A percentile compares a stretch with the other conserved stretches of the same genome.
Conservation (phyloP, 1,140 invertebrate genomes). For the Nilaparvata lugens region DNA sequence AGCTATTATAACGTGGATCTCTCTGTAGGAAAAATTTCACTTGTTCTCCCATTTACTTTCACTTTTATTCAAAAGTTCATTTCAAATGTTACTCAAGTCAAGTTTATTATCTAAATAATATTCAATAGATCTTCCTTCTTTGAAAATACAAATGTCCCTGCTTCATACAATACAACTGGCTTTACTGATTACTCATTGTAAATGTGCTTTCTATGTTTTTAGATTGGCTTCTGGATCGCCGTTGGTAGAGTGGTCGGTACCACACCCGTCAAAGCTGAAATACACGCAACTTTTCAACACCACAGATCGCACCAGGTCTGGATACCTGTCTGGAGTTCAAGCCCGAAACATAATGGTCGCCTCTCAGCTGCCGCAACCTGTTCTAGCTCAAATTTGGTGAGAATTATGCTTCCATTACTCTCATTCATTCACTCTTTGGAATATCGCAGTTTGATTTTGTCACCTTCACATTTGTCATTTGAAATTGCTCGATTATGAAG, state of each 20-base stretch:
- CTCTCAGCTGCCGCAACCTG: slow-evolving; percentile 77
- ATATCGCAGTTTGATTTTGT: not conserved
- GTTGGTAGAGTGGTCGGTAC: slow-evolving; percentile 71
- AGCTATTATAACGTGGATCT: too few relatives aligned
- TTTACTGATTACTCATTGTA: not conserved
- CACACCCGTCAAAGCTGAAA: slow-evolving; percentile 81
- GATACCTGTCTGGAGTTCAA: slow-evolving; percentile 83
- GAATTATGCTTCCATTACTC: slow-evolving; percentile 15
- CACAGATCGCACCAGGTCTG: slow-evolving; percentile 75
- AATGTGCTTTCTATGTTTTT: not conserved
- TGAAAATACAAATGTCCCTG: too few relatives aligned
- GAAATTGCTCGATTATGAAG: too few relatives aligned
- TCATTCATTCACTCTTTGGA: not conserved
- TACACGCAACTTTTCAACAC: slow-evolving; percentile 94
- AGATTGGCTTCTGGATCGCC: slow-evolving; percentile 31
- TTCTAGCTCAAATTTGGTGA: slow-evolving; percentile 92
- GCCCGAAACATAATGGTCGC: slow-evolving; percentile 91
- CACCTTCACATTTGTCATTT: too few relatives aligned
- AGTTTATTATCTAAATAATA: too few relatives aligned
- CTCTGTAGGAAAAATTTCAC: too few relatives aligned
- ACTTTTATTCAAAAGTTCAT: too few relatives aligned
- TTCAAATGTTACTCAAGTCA: too few relatives aligned
- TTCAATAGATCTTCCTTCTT: too few relatives aligned
- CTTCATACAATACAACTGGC: too few relatives aligned
- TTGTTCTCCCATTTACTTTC: too few relatives aligned